Percentiles rank a stretch among this genome's conserved stretches.
Evolutionary conservation across 2,113 vertebrate genomes (phyloP).

Genomic region (Cathartes aura): DNA sequence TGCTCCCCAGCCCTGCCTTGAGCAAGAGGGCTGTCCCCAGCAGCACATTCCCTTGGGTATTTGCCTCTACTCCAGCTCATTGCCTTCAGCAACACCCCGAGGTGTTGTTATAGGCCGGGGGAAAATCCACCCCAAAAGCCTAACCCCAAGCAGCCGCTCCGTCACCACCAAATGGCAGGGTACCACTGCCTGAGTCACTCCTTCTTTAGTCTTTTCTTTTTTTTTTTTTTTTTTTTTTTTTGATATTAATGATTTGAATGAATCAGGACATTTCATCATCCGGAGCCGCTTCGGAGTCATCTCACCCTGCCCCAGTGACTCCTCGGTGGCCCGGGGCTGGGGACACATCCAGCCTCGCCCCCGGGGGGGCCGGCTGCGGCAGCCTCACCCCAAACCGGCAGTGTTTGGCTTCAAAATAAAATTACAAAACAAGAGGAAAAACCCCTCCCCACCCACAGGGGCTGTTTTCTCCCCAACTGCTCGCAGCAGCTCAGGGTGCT

Average conservation of each 20-base stretch:
- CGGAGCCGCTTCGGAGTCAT: not conserved
- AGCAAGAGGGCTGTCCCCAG: not conserved
- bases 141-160: not conserved
- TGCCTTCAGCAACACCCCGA: not conserved
- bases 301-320: conserved; percentile 41
- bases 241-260: not conserved
- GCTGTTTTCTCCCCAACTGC: not conserved
- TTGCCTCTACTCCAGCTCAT: not conserved
- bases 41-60: not conserved
- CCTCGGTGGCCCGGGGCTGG: not conserved
- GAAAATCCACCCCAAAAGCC: conserved; percentile 19
- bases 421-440: not conserved
- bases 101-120: not conserved
- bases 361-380: not conserved
- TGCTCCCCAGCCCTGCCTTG: not conserved
- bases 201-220: not conserved
- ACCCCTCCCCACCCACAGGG: not conserved
- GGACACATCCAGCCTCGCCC: not conserved
- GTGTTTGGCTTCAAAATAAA: not conserved
- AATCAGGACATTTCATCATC: conserved; percentile 53
- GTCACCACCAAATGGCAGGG: not conserved
- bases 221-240: not conserved
- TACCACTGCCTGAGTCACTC: not conserved
- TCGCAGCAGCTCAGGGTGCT: not conserved
- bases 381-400: not conserved